These are phyloP conservation scores for Phalacrocorax carbo DNA, from an alignment of 2,113 vertebrate genomes.

Conservation along the genomic window DNA sequence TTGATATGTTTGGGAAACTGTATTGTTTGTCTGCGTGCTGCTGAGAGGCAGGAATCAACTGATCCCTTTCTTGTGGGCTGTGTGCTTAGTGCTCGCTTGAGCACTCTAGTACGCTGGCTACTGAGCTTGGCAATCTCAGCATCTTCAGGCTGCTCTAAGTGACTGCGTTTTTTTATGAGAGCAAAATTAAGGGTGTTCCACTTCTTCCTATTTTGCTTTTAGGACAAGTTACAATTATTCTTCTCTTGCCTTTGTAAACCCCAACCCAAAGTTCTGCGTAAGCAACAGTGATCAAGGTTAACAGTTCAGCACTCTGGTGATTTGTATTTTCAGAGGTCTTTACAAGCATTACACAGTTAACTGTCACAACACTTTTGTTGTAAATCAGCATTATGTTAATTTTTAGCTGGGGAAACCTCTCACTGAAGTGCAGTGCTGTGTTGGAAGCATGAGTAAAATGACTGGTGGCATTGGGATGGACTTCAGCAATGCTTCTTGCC, in stretches of 20 bases:
- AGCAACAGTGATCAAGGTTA: background rate
- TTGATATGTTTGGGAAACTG: background rate
- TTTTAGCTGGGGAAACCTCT: background rate
- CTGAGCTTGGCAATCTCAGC: background rate
- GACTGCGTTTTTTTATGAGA: background rate
- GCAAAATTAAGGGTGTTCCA: background rate
- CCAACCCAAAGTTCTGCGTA: background rate
- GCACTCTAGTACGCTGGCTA: background rate
- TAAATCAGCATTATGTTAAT: background rate
- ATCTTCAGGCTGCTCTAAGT: background rate
- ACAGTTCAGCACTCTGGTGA: background rate
- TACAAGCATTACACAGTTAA: background rate
- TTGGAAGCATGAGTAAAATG: background rate
- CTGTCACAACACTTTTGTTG: background rate
- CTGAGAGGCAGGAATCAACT: background rate
- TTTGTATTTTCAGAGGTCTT: background rate
- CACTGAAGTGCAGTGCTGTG: background rate
- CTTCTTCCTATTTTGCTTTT: slow-evolving; percentile 7
- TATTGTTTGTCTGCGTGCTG: background rate
- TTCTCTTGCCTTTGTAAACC: background rate
- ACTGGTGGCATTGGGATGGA: background rate
- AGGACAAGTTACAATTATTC: background rate
- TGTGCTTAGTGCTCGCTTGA: background rate
- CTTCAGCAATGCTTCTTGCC: background rate
- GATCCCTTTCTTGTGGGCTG: background rate